These are phyloP conservation scores for Diarsia brunnea DNA, from an alignment of 2,888 invertebrate species.

Conservation along the genomic window DNA sequence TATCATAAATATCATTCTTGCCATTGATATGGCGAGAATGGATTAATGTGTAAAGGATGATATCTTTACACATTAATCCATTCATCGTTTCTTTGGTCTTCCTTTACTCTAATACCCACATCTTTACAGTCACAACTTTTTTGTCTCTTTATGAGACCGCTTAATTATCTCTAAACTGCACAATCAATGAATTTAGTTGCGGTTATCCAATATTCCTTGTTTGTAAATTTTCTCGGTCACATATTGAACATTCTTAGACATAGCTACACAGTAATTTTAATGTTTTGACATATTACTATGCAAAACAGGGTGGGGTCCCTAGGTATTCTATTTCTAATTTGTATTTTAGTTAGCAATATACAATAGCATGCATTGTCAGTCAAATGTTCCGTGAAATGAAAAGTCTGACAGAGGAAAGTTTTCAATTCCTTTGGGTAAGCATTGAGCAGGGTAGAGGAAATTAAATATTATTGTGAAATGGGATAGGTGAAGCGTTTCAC, in stretches of 20 bases:
- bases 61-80: no score
- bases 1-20: no score
- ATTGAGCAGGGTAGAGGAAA: conserved; percentile 10
- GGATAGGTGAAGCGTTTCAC: background rate
- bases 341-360: background rate
- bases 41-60: no score
- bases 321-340: background rate
- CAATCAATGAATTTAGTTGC: background rate
- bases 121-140: no score
- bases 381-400: conserved; percentile 11
- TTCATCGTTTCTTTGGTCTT: no score
- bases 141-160: no score
- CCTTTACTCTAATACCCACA: no score
- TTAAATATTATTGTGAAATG: background rate
- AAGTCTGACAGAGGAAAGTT: background rate
- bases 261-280: background rate
- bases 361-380: conserved; percentile 18
- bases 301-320: background rate
- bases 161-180: background rate
- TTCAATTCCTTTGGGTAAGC: conserved; percentile 8
- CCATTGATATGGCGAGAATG: no score
- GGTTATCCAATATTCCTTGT: background rate
- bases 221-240: background rate
- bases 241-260: background rate
- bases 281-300: background rate